These are phyloP conservation scores for Craterocephalus amniculus DNA, from an alignment of 2,797 vertebrate genomes.

Conservation along the genomic window DNA sequence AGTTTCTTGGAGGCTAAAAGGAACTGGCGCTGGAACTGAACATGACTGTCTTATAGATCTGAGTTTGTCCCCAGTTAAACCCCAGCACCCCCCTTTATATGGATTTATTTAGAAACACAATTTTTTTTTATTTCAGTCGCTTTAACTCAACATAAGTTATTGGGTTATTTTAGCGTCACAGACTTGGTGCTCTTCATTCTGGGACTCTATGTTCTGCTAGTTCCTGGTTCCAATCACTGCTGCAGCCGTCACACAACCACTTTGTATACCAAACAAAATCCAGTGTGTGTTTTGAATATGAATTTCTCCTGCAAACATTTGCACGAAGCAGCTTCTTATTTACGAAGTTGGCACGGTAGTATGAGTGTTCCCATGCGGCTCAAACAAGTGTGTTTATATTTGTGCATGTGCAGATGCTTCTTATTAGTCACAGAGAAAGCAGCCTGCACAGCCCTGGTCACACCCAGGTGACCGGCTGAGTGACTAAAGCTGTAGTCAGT, in stretches of 20 bases:
- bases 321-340: background rate
- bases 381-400: constrained; percentile 2
- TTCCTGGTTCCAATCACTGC: background rate
- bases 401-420: constrained; percentile 38
- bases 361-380: background rate
- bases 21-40: background rate
- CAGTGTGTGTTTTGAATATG: background rate
- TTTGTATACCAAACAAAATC: background rate
- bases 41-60: background rate
- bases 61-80: background rate
- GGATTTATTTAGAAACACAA: background rate
- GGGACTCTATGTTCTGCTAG: background rate
- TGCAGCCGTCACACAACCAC: background rate
- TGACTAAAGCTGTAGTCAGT: constrained; percentile 58
- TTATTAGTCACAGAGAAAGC: constrained; percentile 53
- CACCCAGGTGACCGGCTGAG: constrained; percentile 44
- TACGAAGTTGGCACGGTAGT: background rate
- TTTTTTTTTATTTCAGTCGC: background rate
- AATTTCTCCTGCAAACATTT: background rate
- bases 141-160: background rate
- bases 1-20: background rate
- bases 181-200: background rate
- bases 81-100: background rate
- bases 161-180: background rate
- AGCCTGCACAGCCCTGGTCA: constrained; percentile 19